phyloP scores from a whole-genome alignment of 2,888 invertebrate genomes.

The Lepidochrysops patricia region DNA sequence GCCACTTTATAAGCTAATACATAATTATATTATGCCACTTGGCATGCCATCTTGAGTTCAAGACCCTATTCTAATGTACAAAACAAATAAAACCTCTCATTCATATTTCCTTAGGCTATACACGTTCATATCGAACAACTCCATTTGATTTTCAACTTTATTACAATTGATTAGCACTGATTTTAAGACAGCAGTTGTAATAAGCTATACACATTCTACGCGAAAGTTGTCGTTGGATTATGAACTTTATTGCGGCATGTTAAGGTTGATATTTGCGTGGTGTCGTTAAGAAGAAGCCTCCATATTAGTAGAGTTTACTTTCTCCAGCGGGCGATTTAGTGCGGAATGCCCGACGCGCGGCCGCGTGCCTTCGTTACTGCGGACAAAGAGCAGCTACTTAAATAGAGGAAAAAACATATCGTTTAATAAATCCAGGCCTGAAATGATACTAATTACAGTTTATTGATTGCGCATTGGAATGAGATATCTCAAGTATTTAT shows the following conservation, averaged over 20 bases:
- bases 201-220: conserved; percentile 22
- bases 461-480: too few relatives aligned
- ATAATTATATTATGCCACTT: conserved; percentile 1
- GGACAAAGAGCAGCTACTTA: conserved; percentile 12
- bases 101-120: conserved; percentile 16
- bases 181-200: conserved; percentile 1
- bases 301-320: conserved; percentile 55
- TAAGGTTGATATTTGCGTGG: conserved; percentile 18
- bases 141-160: conserved; percentile 17
- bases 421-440: neutral
- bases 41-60: conserved; percentile 2
- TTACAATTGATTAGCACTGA: neutral
- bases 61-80: conserved; percentile 12
- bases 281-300: conserved; percentile 20
- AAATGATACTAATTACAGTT: too few relatives aligned
- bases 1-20: neutral
- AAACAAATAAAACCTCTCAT: conserved; percentile 15
- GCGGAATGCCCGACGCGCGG: conserved; percentile 62
- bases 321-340: conserved; percentile 58
- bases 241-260: conserved; percentile 2
- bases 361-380: conserved; percentile 43
- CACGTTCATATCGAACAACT: conserved; percentile 25
- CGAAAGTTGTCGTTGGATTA: conserved; percentile 19
- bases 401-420: neutral
- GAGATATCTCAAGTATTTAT: too few relatives aligned